Conservation (phyloP, 2,797 vertebrate species). For the Sebastes wilsoni region DNA sequence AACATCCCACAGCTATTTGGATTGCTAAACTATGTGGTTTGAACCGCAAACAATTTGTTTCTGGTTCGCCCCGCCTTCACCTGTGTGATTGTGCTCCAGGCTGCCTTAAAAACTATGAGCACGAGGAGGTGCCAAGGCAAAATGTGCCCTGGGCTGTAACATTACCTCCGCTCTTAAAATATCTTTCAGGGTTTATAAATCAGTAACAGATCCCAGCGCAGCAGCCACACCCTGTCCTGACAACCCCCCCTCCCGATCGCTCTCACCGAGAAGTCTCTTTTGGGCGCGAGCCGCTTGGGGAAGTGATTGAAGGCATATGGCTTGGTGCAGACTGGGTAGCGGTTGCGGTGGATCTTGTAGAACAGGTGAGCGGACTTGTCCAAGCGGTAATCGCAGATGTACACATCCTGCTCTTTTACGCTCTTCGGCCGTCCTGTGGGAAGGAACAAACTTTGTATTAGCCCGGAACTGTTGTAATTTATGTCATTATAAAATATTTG, state of each 20-base stretch:
- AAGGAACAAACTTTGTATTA: constrained; percentile 2
- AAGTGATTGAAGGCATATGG: constrained; percentile 98
- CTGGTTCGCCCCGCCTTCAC: background rate
- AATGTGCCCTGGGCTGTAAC: constrained; percentile 19
- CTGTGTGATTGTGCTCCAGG: background rate
- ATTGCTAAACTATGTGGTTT: constrained; percentile 5
- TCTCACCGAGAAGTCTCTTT: constrained; percentile 96
- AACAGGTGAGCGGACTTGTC: constrained; percentile 98
- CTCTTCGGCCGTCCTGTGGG: constrained; percentile 93
- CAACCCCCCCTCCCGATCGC: background rate
- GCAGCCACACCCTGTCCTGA: background rate
- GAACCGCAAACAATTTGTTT: constrained; percentile 12
- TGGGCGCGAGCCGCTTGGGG: constrained; percentile 94
- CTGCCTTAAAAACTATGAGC: background rate
- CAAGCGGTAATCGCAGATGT: constrained; percentile 97
- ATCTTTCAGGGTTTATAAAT: constrained; percentile 38
- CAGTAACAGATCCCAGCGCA: constrained; percentile 18
- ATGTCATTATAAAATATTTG: background rate
- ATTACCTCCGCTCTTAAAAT: constrained; percentile 28
- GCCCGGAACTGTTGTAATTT: background rate
- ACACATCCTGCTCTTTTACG: constrained; percentile 95
- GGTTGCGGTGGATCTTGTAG: constrained; percentile 99
- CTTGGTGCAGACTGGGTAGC: constrained; percentile 97
- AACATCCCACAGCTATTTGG: background rate
- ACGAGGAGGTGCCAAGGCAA: background rate